These are phyloP conservation scores for Rotaria sp. DNA, from an alignment of 2,888 invertebrate genomes.

Conservation along the genomic window DNA sequence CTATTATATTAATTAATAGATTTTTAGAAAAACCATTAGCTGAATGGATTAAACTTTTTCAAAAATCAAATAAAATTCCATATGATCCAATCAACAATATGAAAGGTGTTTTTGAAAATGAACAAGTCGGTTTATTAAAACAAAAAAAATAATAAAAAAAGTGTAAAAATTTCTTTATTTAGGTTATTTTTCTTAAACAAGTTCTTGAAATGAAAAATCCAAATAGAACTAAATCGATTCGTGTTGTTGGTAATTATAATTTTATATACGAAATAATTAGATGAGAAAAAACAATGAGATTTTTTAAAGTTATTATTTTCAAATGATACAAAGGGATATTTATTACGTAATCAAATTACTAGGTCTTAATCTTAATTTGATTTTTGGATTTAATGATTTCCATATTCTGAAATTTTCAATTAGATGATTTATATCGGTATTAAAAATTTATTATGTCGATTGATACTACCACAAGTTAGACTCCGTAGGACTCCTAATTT, in stretches of 20 bases:
- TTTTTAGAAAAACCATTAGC: slow-evolving; percentile 65
- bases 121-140: slow-evolving; percentile 63
- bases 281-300: too few relatives aligned
- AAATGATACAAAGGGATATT: too few relatives aligned
- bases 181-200: not conserved
- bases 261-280: too few relatives aligned
- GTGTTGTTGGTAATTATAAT: not conserved
- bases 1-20: slow-evolving; percentile 39
- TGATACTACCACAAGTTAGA: too few relatives aligned
- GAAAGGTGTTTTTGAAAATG: slow-evolving; percentile 75
- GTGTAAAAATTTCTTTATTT: not conserved
- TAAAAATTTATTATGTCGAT: too few relatives aligned
- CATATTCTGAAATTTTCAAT: too few relatives aligned
- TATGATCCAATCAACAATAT: slow-evolving; percentile 82
- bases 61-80: slow-evolving; percentile 68
- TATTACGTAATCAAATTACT: too few relatives aligned
- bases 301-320: not conserved
- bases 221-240: not conserved
- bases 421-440: too few relatives aligned
- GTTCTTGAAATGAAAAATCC: not conserved
- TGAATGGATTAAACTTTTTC: slow-evolving; percentile 70
- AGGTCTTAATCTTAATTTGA: too few relatives aligned
- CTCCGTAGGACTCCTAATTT: too few relatives aligned
- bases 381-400: too few relatives aligned
- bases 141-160: not conserved